phyloP scores from a whole-genome alignment of 2,888 invertebrate species.

The Coenonympha glycerion region DNA sequence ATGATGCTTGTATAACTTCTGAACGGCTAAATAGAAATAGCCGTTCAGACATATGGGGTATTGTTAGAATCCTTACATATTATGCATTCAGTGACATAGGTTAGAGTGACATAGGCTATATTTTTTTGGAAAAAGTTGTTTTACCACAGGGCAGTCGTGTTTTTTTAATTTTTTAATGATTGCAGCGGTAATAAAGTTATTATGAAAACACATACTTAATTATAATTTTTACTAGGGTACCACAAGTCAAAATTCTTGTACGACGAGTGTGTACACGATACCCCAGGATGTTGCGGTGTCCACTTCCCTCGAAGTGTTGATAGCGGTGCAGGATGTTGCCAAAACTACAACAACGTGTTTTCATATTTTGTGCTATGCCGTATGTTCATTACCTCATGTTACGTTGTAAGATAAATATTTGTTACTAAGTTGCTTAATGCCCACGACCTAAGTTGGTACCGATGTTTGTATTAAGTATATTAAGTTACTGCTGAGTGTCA shows the following conservation, averaged over 20 bases:
- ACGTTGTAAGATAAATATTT: conserved; percentile 44
- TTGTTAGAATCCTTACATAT: too few relatives aligned
- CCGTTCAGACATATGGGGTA: too few relatives aligned
- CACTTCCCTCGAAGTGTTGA: conserved; percentile 62
- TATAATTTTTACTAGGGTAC: not conserved
- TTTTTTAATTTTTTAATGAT: too few relatives aligned
- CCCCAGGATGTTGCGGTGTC: conserved; percentile 70
- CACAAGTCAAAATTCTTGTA: not conserved
- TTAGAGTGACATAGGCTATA: too few relatives aligned
- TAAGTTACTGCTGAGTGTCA: too few relatives aligned
- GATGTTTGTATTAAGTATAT: too few relatives aligned
- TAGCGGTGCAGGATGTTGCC: conserved; percentile 67
- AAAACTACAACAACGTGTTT: conserved; percentile 49
- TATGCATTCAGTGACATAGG: too few relatives aligned
- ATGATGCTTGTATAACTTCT: too few relatives aligned
- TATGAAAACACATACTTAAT: not conserved
- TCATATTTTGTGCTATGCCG: conserved; percentile 37
- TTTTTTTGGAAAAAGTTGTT: too few relatives aligned
- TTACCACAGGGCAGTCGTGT: too few relatives aligned
- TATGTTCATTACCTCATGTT: conserved; percentile 28
- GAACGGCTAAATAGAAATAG: not conserved
- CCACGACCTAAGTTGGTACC: conserved; percentile 30
- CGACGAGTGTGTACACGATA: conserved; percentile 25
- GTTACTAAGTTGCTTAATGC: conserved; percentile 37
- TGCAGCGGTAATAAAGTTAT: too few relatives aligned